These are phyloP conservation scores for Drosophila lacteicornis DNA, from an alignment of 1,140 invertebrate species.

Conservation along the genomic window DNA sequence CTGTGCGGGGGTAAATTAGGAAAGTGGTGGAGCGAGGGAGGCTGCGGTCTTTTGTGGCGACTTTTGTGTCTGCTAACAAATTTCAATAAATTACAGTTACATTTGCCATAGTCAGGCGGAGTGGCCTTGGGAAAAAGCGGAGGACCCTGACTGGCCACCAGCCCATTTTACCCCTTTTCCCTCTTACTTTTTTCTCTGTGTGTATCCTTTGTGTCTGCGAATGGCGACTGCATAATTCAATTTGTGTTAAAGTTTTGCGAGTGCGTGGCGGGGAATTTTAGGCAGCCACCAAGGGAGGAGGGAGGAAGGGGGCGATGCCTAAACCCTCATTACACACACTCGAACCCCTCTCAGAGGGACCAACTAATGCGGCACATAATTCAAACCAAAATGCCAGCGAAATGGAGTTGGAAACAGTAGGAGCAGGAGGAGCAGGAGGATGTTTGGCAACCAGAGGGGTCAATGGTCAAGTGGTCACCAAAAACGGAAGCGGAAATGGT, in stretches of 20 bases:
- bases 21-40: background rate
- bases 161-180: background rate
- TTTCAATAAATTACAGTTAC: slow-evolving; percentile 83
- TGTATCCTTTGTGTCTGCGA: slow-evolving; percentile 10
- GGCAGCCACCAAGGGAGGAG: background rate
- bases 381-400: slow-evolving; percentile 54
- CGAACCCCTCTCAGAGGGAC: background rate
- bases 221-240: slow-evolving; percentile 76
- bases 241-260: slow-evolving; percentile 75
- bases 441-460: background rate
- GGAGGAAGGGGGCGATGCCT: background rate
- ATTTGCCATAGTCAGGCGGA: slow-evolving; percentile 72
- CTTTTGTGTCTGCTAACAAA: slow-evolving; percentile 76
- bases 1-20: background rate
- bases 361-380: slow-evolving; percentile 75
- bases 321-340: slow-evolving; percentile 1
- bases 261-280: slow-evolving; percentile 63
- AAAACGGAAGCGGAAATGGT: slow-evolving; percentile 23
- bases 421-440: too few species aligned
- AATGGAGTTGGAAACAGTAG: too few species aligned
- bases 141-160: background rate
- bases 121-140: slow-evolving; percentile 19
- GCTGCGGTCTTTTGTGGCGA: slow-evolving; percentile 63
- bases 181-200: background rate
- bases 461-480: slow-evolving; percentile 10